Conservation (phyloP, 53 echinoderm and acorn worm species). For the Antedon mediterranea region DNA sequence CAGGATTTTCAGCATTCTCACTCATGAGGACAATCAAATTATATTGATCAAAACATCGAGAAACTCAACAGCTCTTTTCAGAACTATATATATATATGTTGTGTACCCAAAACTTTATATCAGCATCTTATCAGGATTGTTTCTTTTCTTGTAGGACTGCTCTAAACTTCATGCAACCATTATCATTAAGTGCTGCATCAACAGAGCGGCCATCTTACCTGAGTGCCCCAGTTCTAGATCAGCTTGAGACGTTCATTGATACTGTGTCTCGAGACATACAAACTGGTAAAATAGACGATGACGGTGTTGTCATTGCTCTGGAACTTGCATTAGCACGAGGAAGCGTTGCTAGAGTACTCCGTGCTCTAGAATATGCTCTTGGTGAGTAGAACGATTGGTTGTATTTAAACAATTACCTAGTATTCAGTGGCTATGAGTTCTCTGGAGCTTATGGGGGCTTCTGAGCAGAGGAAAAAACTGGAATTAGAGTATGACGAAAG, state of each 20-base stretch:
- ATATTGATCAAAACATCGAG: too few species aligned
- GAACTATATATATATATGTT: too few species aligned
- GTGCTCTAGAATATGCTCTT: constrained; percentile 49
- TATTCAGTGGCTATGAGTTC: too few species aligned
- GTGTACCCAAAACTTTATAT: background rate
- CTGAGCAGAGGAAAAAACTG: too few species aligned
- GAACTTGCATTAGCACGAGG: constrained; percentile 85
- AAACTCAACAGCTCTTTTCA: too few species aligned
- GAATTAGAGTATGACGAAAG: too few species aligned
- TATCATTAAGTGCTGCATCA: constrained; percentile 50
- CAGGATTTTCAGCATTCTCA: too few species aligned
- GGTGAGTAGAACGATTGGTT: constrained; percentile 47
- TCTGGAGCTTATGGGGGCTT: too few species aligned
- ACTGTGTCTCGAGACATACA: constrained; percentile 49
- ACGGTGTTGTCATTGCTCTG: constrained; percentile 58
- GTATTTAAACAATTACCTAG: too few species aligned
- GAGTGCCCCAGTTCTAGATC: constrained; percentile 67
- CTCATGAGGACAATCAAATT: too few species aligned
- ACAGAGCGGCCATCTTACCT: constrained; percentile 46
- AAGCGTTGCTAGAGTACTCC: constrained; percentile 48
- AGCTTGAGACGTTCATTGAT: constrained; percentile 64
- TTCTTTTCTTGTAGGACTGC: constrained; percentile 38
- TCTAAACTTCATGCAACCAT: constrained; percentile 78
- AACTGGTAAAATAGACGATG: constrained; percentile 35
- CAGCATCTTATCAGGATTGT: background rate